These are phyloP conservation scores for Yponomeuta malinellus DNA, from an alignment of 2,888 invertebrate species.

Conservation along the genomic window DNA sequence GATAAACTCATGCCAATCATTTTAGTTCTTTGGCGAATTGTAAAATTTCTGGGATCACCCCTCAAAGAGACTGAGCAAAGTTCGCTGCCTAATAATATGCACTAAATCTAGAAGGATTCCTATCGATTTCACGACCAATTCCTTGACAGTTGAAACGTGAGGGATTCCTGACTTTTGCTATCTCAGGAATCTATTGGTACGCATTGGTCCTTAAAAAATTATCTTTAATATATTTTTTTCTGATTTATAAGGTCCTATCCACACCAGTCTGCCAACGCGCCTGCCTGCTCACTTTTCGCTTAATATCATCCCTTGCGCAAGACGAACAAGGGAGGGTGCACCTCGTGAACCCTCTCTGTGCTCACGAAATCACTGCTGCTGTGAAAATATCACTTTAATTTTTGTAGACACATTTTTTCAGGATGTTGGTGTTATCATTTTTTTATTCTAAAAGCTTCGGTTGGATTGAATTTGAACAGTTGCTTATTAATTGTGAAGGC, in stretches of 20 bases:
- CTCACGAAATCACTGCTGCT: slow-evolving; percentile 63
- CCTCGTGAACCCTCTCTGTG: slow-evolving; percentile 45
- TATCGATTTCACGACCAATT: no score
- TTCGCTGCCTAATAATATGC: no score
- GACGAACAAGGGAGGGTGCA: slow-evolving; percentile 55
- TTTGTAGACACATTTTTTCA: slow-evolving; percentile 23
- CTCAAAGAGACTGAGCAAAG: no score
- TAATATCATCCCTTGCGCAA: slow-evolving; percentile 56
- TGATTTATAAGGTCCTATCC: slow-evolving; percentile 26
- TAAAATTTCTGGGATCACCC: no score
- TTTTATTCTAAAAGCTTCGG: background rate
- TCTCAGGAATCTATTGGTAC: no score
- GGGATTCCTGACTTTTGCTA: no score
- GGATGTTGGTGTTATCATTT: background rate
- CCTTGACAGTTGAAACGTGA: no score
- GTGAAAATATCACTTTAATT: slow-evolving; percentile 48
- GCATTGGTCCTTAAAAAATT: background rate
- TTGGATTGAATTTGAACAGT: no score
- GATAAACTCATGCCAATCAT: no score
- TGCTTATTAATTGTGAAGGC: no score
- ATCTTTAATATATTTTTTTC: background rate
- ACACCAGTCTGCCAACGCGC: slow-evolving; percentile 26
- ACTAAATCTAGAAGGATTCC: no score
- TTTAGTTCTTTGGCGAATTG: no score
- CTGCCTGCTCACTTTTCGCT: slow-evolving; percentile 48